Percentiles rank a stretch among this genome's conserved stretches.
Conservation (phyloP, 2,113 vertebrate species). For the Aldabrachelys gigantea region DNA sequence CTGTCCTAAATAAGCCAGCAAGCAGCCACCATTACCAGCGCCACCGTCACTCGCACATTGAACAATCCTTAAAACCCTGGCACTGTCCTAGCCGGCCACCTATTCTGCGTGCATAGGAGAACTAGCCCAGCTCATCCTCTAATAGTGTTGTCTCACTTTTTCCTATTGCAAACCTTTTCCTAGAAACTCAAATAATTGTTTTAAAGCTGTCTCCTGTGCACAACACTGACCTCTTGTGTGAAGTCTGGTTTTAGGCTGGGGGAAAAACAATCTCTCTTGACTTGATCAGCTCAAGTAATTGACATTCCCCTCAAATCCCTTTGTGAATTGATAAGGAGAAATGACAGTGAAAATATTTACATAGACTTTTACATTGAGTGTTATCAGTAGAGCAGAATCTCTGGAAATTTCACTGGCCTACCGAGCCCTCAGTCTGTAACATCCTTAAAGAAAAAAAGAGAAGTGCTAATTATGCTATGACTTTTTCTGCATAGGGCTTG, state of each 20-base stretch:
- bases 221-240: conserved; percentile 39
- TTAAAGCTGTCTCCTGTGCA: conserved; percentile 26
- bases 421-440: neutral
- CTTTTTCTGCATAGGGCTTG: neutral
- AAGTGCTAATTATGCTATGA: neutral
- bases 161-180: conserved; percentile 49
- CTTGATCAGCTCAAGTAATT: neutral
- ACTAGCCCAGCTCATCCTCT: neutral
- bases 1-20: neutral
- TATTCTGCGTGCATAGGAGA: neutral
- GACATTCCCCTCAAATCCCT: neutral
- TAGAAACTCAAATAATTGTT: conserved; percentile 51
- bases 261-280: conserved; percentile 4
- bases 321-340: fast-evolving
- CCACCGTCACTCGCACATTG: neutral
- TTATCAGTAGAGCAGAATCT: neutral
- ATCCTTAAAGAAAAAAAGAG: conserved; percentile 10
- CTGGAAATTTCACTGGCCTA: neutral
- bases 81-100: neutral
- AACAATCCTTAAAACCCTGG: neutral
- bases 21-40: neutral
- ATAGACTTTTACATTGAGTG: neutral
- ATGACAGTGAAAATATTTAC: conserved; percentile 6
- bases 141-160: conserved; percentile 52
- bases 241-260: conserved; percentile 13